Conservation (phyloP, 2,888 invertebrate species). For the Lymantria dispar region DNA sequence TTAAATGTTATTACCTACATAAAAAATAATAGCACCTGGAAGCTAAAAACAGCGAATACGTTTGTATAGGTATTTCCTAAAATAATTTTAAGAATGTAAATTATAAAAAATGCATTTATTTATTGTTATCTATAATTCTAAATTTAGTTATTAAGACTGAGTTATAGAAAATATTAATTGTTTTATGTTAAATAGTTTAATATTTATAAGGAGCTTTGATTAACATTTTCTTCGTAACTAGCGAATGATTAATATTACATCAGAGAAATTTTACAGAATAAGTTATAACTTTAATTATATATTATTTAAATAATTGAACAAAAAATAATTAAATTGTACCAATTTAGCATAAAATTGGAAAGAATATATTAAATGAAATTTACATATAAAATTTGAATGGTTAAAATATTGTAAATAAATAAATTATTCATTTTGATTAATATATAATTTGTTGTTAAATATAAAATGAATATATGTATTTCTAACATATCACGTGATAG, state of each 20-base stretch:
- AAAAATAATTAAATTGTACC: too few species aligned
- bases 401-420: too few species aligned
- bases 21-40: too few species aligned
- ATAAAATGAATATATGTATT: too few species aligned
- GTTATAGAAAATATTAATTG: constrained; percentile 33
- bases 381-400: too few species aligned
- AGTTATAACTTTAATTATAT: too few species aligned
- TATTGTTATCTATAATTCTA: constrained; percentile 50
- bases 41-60: not conserved
- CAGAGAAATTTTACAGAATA: not conserved
- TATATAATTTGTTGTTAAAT: too few species aligned
- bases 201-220: constrained; percentile 13
- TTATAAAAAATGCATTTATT: constrained; percentile 63
- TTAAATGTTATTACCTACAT: too few species aligned
- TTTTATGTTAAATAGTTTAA: constrained; percentile 22
- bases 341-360: too few species aligned
- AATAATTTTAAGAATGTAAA: constrained; percentile 46
- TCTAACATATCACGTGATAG: constrained; percentile 25
- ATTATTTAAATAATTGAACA: too few species aligned
- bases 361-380: too few species aligned
- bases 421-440: too few species aligned
- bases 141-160: constrained; percentile 55
- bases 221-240: constrained; percentile 7
- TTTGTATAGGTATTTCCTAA: constrained; percentile 37
- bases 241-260: constrained; percentile 5